Conservation (phyloP, 2,113 vertebrate genomes). For the Burhinus oedicnemus region DNA sequence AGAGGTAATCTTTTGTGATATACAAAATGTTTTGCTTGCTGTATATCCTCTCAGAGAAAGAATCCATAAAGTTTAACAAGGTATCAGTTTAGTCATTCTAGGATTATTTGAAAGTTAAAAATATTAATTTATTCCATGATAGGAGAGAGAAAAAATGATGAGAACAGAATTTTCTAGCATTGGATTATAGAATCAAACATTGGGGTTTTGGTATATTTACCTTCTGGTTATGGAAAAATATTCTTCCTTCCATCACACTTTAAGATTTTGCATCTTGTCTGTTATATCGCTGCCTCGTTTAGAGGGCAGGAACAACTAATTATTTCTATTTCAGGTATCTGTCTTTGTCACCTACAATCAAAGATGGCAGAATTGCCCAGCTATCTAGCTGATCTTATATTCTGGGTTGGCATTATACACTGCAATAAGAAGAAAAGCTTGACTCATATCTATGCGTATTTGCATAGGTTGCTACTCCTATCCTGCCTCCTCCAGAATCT, state of each 20-base stretch:
- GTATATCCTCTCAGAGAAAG: background rate
- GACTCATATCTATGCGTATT: background rate
- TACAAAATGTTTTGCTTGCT: background rate
- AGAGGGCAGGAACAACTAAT: background rate
- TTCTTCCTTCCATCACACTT: background rate
- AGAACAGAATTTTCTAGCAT: background rate
- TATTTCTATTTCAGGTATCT: background rate
- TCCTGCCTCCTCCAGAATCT: background rate
- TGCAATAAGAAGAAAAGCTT: background rate
- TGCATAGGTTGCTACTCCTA: background rate
- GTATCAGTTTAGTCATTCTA: background rate
- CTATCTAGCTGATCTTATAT: background rate
- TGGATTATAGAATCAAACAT: background rate
- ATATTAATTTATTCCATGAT: background rate
- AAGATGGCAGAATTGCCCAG: background rate
- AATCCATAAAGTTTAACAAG: background rate
- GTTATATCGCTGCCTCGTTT: background rate
- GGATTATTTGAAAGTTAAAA: background rate
- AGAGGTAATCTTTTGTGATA: background rate
- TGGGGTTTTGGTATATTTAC: background rate
- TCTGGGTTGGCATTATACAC: rapidly evolving
- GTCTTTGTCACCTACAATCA: background rate
- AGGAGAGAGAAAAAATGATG: background rate
- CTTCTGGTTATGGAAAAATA: background rate
- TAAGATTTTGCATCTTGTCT: background rate